Conservation (phyloP, 2,797 vertebrate species). For the Sebastolobus alascanus region DNA sequence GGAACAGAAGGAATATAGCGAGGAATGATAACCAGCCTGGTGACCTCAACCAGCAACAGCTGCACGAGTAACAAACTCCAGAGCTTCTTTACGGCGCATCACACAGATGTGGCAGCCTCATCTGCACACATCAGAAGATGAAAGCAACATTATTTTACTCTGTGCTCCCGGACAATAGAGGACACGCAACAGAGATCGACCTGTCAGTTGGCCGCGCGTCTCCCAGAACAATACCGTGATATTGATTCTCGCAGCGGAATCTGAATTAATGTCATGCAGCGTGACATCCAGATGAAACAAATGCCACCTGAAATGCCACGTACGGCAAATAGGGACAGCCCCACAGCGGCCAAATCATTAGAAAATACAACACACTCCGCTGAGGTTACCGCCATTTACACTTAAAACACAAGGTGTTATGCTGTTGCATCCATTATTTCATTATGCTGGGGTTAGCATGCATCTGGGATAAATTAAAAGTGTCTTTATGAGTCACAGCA, state of each 20-base stretch:
- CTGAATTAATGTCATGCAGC: conserved; percentile 57
- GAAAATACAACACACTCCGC: conserved; percentile 20
- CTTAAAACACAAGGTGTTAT: conserved; percentile 49
- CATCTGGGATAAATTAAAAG: conserved; percentile 69
- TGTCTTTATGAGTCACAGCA: conserved; percentile 70
- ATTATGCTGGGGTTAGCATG: conserved; percentile 33
- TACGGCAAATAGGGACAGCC: conserved; percentile 55
- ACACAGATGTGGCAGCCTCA: conserved; percentile 40
- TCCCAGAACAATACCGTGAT: conserved; percentile 42
- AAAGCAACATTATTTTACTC: conserved; percentile 26
- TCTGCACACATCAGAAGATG: conserved; percentile 40
- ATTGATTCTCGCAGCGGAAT: conserved; percentile 56
- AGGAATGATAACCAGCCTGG: conserved; percentile 52
- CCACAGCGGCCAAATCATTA: conserved; percentile 12
- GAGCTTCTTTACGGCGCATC: conserved; percentile 37
- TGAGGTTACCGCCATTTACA: conserved; percentile 36
- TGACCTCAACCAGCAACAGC: conserved; percentile 36
- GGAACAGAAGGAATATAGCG: conserved; percentile 51
- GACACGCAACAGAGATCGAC: conserved; percentile 41
- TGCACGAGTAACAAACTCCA: conserved; percentile 27
- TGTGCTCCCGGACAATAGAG: conserved; percentile 32
- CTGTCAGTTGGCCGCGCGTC: conserved; percentile 45
- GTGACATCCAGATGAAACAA: conserved; percentile 63
- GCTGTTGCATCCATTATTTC: conserved; percentile 52
- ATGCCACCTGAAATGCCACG: conserved; percentile 58